phyloP scores from a whole-genome alignment of 2,113 vertebrate species.

The Accipiter cooperii region DNA sequence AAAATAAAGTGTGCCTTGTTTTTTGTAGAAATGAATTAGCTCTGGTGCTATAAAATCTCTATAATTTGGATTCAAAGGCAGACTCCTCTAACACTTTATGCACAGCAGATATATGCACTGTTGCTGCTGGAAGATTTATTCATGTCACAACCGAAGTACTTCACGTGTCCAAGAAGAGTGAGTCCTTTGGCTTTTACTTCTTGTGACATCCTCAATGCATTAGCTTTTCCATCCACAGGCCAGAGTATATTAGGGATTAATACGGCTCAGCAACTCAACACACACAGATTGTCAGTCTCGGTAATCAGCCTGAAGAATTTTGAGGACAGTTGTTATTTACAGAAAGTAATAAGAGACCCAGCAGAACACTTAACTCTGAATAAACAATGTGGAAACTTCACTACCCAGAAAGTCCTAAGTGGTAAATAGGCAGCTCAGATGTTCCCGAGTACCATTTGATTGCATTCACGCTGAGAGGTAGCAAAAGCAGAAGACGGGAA shows the following conservation, averaged over 20 bases:
- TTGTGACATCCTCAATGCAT: background rate
- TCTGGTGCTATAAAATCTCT: background rate
- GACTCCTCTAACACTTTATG: background rate
- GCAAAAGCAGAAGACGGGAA: background rate
- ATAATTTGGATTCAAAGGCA: background rate
- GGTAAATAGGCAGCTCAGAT: constrained; percentile 20
- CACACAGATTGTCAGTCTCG: constrained; percentile 14
- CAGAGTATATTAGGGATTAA: constrained; percentile 26
- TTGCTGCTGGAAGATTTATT: background rate
- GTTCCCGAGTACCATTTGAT: background rate
- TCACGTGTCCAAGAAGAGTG: background rate
- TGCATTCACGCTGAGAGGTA: background rate
- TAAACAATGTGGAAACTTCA: constrained; percentile 34
- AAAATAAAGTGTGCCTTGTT: background rate
- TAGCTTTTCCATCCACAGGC: background rate
- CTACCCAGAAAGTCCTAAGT: constrained; percentile 24
- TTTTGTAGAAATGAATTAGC: background rate
- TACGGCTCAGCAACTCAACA: constrained; percentile 18
- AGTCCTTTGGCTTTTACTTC: constrained; percentile 13
- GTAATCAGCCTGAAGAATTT: constrained; percentile 44
- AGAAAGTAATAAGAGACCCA: constrained; percentile 15
- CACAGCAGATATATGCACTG: background rate
- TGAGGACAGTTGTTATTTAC: constrained; percentile 52
- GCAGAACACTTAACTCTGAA: constrained; percentile 50
- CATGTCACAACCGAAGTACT: background rate